phyloP scores from a whole-genome alignment of 2,888 invertebrate genomes.

The Xestobium rufovillosum region DNA sequence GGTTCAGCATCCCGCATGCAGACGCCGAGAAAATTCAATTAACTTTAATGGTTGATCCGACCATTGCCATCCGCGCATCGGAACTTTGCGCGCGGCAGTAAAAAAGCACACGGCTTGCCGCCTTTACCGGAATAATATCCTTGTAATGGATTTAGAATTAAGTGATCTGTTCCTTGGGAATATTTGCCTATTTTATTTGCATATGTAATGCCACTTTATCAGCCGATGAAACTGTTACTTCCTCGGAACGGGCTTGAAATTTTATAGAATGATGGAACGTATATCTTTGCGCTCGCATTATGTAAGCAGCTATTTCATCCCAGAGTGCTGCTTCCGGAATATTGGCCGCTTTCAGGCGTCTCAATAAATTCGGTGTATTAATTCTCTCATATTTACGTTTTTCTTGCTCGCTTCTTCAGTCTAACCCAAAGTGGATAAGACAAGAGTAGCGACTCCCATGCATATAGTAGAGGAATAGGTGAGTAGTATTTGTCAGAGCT shows the following conservation, averaged over 20 bases:
- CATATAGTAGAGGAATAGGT: no score
- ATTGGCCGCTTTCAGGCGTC: no score
- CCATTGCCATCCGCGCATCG: slow-evolving; percentile 35
- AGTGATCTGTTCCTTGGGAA: slow-evolving; percentile 33
- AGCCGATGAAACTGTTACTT: no score
- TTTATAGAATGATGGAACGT: no score
- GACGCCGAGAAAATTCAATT: slow-evolving; percentile 48
- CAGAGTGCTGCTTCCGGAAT: no score
- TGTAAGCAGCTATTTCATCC: no score
- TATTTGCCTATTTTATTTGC: no score
- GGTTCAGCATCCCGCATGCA: slow-evolving; percentile 42
- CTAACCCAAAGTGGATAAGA: background rate
- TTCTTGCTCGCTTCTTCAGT: background rate
- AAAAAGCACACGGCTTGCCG: slow-evolving; percentile 26
- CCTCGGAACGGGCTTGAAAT: no score
- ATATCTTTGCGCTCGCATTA: no score
- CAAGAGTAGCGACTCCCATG: background rate
- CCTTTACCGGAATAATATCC: slow-evolving; percentile 33
- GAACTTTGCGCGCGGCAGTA: slow-evolving; percentile 27
- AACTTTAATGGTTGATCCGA: slow-evolving; percentile 48
- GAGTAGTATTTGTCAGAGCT: no score
- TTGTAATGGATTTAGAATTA: slow-evolving; percentile 40
- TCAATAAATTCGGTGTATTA: no score
- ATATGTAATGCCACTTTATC: no score
- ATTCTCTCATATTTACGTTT: slow-evolving; percentile 11